Evolutionary conservation across 2,888 invertebrate genomes (phyloP), one percentile per base, ranked within the genome.

Genomic region (Lysandra bellargus): DNA sequence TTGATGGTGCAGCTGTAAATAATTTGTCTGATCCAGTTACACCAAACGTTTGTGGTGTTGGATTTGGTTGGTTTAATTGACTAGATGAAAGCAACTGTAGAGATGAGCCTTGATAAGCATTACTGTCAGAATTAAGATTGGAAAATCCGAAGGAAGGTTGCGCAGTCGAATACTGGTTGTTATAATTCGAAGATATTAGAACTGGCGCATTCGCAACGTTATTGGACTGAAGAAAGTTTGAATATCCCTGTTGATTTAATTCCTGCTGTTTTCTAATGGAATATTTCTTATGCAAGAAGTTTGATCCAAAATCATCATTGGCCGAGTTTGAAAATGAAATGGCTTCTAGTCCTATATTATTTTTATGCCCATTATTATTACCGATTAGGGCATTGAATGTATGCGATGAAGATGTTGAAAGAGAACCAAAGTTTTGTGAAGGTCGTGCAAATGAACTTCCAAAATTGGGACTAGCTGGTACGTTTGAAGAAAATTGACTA

Each of bases 1-100:
- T 82, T n/a, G 78, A 64, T 7, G 83, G 80, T 6, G 57, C 57
- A 80, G 80, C 23, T 37, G 80, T 80, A 7, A 83, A 79, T 64
- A 81, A 79, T 33, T 81, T 80, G 40, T 82, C 80, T 64, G 69
- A 61, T 61, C 79, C 79, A 69, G 78, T 82, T 30, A 79, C 69
- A 2, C 44, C 23, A 64, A 79, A 79, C 14, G 78, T 73, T 57
- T 53, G 49, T 64, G 30, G 49, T 44, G 33, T 14, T 33, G 40
- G 79, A 37, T 53, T 44, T 9, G 37, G 53, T 6, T 78, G 64
- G 4, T 23, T 49, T 14, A 75, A 17, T 76, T 76, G 57, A 76
- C 53, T 75, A 49, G 76, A 57, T 2, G 57, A 12, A 12, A 33
- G 17, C 30, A 57, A 76, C 14, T 17, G 53, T 33, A 3, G 14